A percentile compares a stretch with the other conserved stretches of the same genome.
Evolutionary conservation across 2,888 invertebrate genomes (phyloP).

Genomic region (Drosophila cracens): DNA sequence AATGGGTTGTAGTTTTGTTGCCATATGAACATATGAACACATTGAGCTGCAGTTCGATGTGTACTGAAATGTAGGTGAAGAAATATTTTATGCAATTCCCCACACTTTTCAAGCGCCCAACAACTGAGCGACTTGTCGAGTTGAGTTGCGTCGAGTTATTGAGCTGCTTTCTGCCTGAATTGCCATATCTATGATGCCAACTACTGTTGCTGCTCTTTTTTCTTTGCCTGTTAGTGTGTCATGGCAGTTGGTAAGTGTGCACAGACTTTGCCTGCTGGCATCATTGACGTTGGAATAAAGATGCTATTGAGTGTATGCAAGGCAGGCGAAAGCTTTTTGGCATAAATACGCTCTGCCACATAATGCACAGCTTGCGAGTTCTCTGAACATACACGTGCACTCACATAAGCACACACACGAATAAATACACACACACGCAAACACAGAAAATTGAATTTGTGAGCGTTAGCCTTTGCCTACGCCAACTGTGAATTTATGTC

Average conservation of each 20-base stretch:
- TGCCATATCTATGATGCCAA: slow-evolving; percentile 27
- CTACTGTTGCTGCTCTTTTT: not conserved
- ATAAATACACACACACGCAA: slow-evolving; percentile 31
- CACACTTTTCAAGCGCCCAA: slow-evolving; percentile 43
- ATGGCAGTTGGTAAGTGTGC: slow-evolving; percentile 55
- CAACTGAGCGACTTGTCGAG: slow-evolving; percentile 19
- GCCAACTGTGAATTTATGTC: slow-evolving; percentile 29
- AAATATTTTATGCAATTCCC: slow-evolving; percentile 52
- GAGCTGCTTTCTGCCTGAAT: slow-evolving; percentile 34
- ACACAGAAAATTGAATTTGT: slow-evolving; percentile 70
- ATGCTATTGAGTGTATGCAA: slow-evolving; percentile 58
- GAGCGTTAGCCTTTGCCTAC: slow-evolving; percentile 33
- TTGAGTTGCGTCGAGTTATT: slow-evolving; percentile 35
- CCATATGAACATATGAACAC: slow-evolving; percentile 40
- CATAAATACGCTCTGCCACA: slow-evolving; percentile 66
- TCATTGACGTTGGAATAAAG: slow-evolving; percentile 48
- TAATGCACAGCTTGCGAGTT: slow-evolving; percentile 52
- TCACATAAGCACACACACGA: slow-evolving; percentile 4
- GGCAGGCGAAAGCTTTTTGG: slow-evolving; percentile 64
- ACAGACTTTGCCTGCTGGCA: slow-evolving; percentile 28
- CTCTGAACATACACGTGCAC: slow-evolving; percentile 17
- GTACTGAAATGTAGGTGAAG: slow-evolving; percentile 39
- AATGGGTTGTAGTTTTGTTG: not conserved
- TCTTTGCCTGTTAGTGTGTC: slow-evolving; percentile 48
- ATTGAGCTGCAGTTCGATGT: slow-evolving; percentile 21